These are phyloP conservation scores for Protosalanx chinensis DNA, from an alignment of 2,797 vertebrate genomes.

Conservation along the genomic window DNA sequence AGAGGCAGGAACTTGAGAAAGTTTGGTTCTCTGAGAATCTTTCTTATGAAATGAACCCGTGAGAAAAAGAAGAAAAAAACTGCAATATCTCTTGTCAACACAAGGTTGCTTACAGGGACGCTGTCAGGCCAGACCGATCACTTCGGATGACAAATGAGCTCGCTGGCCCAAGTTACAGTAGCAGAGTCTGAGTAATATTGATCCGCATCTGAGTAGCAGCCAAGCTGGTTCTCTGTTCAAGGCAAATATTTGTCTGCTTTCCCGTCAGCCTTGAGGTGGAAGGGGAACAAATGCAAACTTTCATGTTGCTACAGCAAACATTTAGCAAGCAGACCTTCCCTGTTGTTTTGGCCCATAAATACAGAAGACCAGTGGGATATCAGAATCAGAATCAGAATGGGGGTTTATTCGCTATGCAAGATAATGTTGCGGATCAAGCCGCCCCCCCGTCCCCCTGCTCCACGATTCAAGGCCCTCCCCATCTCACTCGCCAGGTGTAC, in stretches of 20 bases:
- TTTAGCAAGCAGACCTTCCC: conserved; percentile 18
- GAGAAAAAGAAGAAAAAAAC: not conserved
- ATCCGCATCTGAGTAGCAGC: conserved; percentile 30
- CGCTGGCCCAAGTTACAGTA: conserved; percentile 41
- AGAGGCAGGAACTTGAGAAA: not conserved
- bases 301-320: conserved; percentile 28
- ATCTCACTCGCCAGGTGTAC: not conserved
- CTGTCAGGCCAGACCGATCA: conserved; percentile 12
- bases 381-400: too few species aligned
- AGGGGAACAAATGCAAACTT: conserved; percentile 27
- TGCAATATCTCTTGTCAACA: not conserved
- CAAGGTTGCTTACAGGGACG: not conserved
- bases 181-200: conserved; percentile 32
- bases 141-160: conserved; percentile 28
- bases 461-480: conserved; percentile 16
- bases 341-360: conserved; percentile 26
- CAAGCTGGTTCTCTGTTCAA: conserved; percentile 1
- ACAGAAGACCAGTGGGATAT: conserved; percentile 29
- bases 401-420: too few species aligned
- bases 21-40: not conserved
- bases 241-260: conserved; percentile 44
- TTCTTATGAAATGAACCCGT: too few species aligned
- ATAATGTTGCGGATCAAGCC: conserved; percentile 27
- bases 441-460: conserved; percentile 7
- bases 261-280: conserved; percentile 4